Conservation (phyloP, 1,140 invertebrate species). For the Euwallacea fornicatus region DNA sequence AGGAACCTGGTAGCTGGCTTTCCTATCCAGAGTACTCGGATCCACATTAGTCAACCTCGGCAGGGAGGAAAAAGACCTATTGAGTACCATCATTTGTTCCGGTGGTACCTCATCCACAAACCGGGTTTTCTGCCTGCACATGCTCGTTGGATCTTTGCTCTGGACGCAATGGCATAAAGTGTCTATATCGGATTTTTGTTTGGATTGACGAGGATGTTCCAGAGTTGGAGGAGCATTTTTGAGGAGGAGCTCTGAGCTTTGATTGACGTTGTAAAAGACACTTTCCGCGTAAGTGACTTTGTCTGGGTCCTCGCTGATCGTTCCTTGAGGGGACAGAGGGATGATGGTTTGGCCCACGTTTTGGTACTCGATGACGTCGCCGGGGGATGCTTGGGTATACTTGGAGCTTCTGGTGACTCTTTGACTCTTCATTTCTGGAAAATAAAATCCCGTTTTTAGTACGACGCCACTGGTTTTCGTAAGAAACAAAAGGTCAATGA, state of each 20-base stretch:
- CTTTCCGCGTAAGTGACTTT: constrained; percentile 36
- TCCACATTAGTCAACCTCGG: constrained; percentile 44
- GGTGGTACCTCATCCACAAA: constrained; percentile 35
- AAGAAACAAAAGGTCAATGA: too few relatives aligned
- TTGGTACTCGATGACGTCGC: constrained; percentile 48
- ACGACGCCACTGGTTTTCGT: too few relatives aligned
- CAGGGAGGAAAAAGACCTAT: constrained; percentile 45
- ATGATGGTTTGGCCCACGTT: constrained; percentile 43
- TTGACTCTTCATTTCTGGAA: constrained; percentile 41
- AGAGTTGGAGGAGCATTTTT: constrained; percentile 32
- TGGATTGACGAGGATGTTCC: constrained; percentile 34
- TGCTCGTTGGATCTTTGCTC: constrained; percentile 32
- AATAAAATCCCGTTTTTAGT: neutral
- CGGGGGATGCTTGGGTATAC: constrained; percentile 49
- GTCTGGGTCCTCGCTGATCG: constrained; percentile 41
- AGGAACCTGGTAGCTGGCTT: constrained; percentile 35
- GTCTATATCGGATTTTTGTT: constrained; percentile 42
- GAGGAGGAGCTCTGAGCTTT: constrained; percentile 45
- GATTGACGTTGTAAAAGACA: constrained; percentile 43
- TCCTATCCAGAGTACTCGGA: constrained; percentile 47
- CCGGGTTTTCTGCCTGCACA: constrained; percentile 40
- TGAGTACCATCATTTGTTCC: constrained; percentile 44
- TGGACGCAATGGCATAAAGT: constrained; percentile 46
- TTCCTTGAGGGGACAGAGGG: constrained; percentile 35
- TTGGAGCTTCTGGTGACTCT: constrained; percentile 49